phyloP scores from a whole-genome alignment of 2,888 invertebrate genomes.

The Stenichneumon culpator region DNA sequence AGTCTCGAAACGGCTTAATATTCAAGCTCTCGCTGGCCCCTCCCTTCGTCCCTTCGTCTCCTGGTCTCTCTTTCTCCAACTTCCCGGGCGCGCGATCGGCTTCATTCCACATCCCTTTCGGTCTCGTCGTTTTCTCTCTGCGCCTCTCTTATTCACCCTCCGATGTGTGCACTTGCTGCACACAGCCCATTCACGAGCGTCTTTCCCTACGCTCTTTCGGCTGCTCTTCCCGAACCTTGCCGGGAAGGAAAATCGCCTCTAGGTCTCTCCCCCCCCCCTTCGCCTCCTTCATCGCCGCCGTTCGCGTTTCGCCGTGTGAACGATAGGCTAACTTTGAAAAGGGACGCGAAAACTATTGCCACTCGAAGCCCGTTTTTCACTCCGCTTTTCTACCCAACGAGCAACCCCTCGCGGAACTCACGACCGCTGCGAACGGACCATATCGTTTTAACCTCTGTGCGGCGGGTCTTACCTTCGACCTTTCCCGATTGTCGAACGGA shows the following conservation, averaged over 20 bases:
- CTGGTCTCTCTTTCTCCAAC: slow-evolving; percentile 56
- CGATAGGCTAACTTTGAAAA: slow-evolving; percentile 71
- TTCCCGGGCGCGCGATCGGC: slow-evolving; percentile 53
- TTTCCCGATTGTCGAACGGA: slow-evolving; percentile 49
- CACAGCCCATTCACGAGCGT: slow-evolving; percentile 28
- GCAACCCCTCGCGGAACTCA: slow-evolving; percentile 9
- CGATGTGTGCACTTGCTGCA: slow-evolving; percentile 37
- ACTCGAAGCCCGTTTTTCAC: slow-evolving; percentile 68
- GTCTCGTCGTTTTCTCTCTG: slow-evolving; percentile 45
- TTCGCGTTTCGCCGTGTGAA: slow-evolving; percentile 59
- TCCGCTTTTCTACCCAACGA: slow-evolving; percentile 21
- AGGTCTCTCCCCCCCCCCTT: slow-evolving; percentile 13
- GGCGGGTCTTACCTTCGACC: background rate
- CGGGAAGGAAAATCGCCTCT: slow-evolving; percentile 32
- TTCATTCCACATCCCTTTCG: slow-evolving; percentile 43
- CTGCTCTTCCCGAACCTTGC: slow-evolving; percentile 27
- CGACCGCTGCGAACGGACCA: slow-evolving; percentile 47
- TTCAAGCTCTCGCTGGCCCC: slow-evolving; percentile 59
- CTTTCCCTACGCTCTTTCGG: slow-evolving; percentile 45
- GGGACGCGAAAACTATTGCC: slow-evolving; percentile 70
- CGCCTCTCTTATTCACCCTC: slow-evolving; percentile 46
- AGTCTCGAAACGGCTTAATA: slow-evolving; percentile 68
- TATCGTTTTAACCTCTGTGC: slow-evolving; percentile 53
- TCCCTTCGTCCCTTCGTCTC: slow-evolving; percentile 4
- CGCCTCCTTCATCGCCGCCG: background rate